phyloP scores from a whole-genome alignment of 92 coral and sea anemone genomes.

The Siderastrea radians region DNA sequence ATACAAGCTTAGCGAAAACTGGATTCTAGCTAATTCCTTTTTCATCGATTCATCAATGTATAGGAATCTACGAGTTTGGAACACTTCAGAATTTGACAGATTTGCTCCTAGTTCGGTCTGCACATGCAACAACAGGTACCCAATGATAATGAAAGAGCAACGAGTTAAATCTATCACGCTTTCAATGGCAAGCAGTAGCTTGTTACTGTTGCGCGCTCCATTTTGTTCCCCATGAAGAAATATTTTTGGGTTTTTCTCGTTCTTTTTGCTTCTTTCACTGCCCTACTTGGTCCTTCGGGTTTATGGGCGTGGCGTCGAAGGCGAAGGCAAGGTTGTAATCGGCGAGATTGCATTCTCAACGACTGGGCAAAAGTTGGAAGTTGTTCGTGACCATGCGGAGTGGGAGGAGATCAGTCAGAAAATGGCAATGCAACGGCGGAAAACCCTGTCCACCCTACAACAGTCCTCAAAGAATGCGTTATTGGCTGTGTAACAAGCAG shows the following conservation, averaged over 20 bases:
- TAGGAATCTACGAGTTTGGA: too few relatives aligned
- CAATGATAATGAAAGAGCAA: neutral
- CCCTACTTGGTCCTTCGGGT: neutral
- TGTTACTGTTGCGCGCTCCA: neutral
- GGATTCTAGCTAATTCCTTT: too few relatives aligned
- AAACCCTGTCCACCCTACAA: slow-evolving; percentile 10
- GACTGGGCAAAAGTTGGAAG: neutral
- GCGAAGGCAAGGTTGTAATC: neutral
- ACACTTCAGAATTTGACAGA: neutral
- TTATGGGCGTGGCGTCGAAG: slow-evolving; percentile 6
- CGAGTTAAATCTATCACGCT: neutral
- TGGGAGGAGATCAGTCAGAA: neutral
- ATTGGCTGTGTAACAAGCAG: slow-evolving; percentile 15
- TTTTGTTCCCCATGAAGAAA: neutral
- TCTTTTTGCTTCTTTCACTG: neutral
- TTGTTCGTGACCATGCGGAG: slow-evolving; percentile 53
- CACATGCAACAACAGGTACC: too few relatives aligned
- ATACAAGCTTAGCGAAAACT: too few relatives aligned
- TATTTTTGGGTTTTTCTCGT: neutral
- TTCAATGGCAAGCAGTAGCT: neutral
- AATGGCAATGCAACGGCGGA: slow-evolving; percentile 26
- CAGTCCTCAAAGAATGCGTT: slow-evolving; percentile 1
- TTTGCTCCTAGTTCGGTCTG: too few relatives aligned
- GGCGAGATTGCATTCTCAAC: neutral
- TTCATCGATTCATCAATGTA: too few relatives aligned